Evolutionary conservation across 2,113 vertebrate species (phyloP).

Genomic region (Willisornis vidua): DNA sequence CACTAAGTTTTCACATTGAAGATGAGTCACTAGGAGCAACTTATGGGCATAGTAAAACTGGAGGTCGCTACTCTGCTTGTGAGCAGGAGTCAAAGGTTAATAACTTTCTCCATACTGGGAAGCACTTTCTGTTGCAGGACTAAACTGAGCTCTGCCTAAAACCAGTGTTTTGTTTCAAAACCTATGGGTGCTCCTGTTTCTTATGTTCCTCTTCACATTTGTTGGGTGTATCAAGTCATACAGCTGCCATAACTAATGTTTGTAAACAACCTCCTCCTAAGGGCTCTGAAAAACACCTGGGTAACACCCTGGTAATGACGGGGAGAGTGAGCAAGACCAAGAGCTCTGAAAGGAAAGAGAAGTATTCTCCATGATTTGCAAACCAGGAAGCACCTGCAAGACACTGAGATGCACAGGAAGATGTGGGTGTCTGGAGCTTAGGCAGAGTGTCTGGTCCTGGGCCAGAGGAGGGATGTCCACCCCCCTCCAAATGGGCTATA

Average conservation of each 20-base stretch:
- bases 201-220: not conserved
- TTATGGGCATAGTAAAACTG: not conserved
- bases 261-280: not conserved
- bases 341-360: not conserved
- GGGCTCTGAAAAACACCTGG: not conserved
- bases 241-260: not conserved
- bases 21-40: not conserved
- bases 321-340: not conserved
- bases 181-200: not conserved
- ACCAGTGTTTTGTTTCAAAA: not conserved
- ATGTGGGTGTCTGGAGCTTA: not conserved
- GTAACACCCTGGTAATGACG: not conserved
- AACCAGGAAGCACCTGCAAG: not conserved
- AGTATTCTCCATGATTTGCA: rapidly evolving
- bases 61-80: not conserved
- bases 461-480: not conserved
- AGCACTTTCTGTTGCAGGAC: not conserved
- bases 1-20: not conserved
- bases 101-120: not conserved
- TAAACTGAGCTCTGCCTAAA: not conserved
- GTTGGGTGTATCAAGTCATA: not conserved
- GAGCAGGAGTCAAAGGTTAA: not conserved
- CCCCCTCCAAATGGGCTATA: not conserved
- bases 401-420: not conserved
- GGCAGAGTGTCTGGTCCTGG: rapidly evolving